Conservation (phyloP, 2,888 invertebrate genomes). For the Parelbella ahira region DNA sequence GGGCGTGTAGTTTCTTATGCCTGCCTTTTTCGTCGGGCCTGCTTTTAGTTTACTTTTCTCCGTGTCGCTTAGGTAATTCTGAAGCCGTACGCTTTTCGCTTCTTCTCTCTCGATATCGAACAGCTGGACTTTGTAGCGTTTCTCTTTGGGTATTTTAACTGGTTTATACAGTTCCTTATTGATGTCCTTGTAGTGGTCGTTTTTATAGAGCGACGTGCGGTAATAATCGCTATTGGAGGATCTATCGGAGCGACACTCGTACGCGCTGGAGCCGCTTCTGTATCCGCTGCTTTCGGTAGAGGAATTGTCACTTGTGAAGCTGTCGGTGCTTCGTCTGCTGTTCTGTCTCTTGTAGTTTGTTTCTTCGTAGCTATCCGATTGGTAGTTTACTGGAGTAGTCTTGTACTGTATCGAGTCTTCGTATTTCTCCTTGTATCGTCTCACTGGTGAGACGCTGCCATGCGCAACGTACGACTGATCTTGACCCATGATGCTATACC, state of each 20-base stretch:
- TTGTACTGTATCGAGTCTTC: constrained; percentile 53
- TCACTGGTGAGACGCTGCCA: constrained; percentile 53
- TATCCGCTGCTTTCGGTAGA: constrained; percentile 73
- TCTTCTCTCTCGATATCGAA: constrained; percentile 57
- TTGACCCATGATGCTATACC: constrained; percentile 66
- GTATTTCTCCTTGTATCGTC: constrained; percentile 60
- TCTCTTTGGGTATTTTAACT: constrained; percentile 73
- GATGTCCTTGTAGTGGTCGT: constrained; percentile 72
- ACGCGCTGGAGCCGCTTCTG: constrained; percentile 68
- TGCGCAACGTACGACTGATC: constrained; percentile 67
- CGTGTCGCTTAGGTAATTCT: constrained; percentile 59
- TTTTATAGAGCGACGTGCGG: constrained; percentile 72
- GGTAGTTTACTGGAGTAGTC: constrained; percentile 46
- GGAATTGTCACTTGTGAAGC: constrained; percentile 69
- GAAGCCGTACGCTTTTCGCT: constrained; percentile 52
- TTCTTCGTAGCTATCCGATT: constrained; percentile 48
- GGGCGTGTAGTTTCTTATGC: constrained; percentile 86
- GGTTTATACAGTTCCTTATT: constrained; percentile 75
- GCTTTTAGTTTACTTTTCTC: constrained; percentile 71
- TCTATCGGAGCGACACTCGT: constrained; percentile 63
- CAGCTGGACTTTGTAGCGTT: constrained; percentile 66
- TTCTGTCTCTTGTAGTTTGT: constrained; percentile 60
- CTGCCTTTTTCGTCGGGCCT: constrained; percentile 70
- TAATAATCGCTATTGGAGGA: constrained; percentile 67
- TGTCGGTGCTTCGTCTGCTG: constrained; percentile 58